Base-by-base conservation (phyloP, 23 tunicate species). In the Halocynthia aurantium region DNA sequence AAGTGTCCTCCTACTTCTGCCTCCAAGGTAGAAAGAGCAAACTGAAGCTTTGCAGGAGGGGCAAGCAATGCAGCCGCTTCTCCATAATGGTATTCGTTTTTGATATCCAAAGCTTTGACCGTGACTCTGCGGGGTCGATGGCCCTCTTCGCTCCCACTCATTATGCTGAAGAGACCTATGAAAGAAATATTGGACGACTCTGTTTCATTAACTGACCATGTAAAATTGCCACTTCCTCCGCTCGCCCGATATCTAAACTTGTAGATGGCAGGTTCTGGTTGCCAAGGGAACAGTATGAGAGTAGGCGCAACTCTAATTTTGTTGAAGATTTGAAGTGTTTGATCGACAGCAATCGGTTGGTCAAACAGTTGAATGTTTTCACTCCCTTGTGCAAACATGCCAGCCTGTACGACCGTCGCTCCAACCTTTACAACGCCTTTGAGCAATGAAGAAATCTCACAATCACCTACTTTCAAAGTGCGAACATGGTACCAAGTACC, bases 151-250 rank as follows among this genome's bases (percentile, higher is more conserved):
- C 70, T 19, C 70, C 88, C 21, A 55, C 72, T 61, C 69, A 2
- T 77, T 31, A 82, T 72, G 67, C 55, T 81, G 22, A 90, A 81
- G 57, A 79, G 60, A 15, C 97, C 97, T 6, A 63, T 81, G 52
- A 70, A 66, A 7, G 85, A 69, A 49, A 90, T 80, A 52, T 76
- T 77, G 13, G 82, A 84, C 20, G 81, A 63, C 8, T 31, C 50
- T 17, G 79, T 82, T 22, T 81, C 77, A 70, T 84, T 78, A 7
- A 90, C 67, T 19, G 80, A 81, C 97, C 97, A 90, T 7, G 87
- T 80, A 81, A 85, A 90, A 79, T 90, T 90, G 2, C 97, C 97
- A 71, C 97, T 90, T 0, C 97, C 97, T 71, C 97, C 97, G 55
- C 71, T 55, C 5, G 97, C 97, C 20, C 40, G 61, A 13, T 81